Evolutionary conservation across 2,797 vertebrate genomes (phyloP), one percentile per base, ranked within the genome.

Genomic region (Emydoidea blandingii): DNA sequence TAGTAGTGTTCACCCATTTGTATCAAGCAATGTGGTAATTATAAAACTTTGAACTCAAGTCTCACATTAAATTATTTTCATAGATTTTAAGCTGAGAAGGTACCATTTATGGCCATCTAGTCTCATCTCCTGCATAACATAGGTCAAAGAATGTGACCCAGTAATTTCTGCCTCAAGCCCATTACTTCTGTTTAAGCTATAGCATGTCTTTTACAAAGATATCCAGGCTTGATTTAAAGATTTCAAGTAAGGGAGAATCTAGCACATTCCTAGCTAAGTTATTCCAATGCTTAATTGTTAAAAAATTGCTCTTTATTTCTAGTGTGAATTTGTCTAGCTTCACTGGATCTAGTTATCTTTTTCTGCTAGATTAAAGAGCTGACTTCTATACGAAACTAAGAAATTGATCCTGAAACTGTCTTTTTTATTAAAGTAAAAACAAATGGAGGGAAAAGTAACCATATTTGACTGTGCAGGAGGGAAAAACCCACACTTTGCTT

Each of bases 41-140:
- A 82, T 59, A 52, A 91, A 93, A 95, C 86, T 91, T 94, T 87
- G 88, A 96, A 90, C 81, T 92, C 79, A 91, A 57, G 88, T 95
- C 82, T 94, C 92, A 90, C 29, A 41, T 44, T 88, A 85, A 86
- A 57, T 88, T 94, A 90, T 90, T 94, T 94, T 93, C 87, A 85
- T 92, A 91, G 89, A 72, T 96, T 95, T 93, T 90, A 23, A 41
- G 3, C 5, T 21, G 9, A 72, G 65, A 72, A 3, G 65, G 19
- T 72, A 37, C n/a, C 65, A 72, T 72, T n/a, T 41, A 94, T 95
- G 94, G 83, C 93, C 91, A 96, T 97, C 95, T 97, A 95, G 92
- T 96, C 93, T 83, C 81, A 90, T 92, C 94, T 96, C 94, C 94
- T 96, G 95, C 83, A 96, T 78, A 91, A 89, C 92, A 88, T 52